Evolutionary conservation across 2,797 vertebrate species (phyloP).

Genomic region (Tinamus major): DNA sequence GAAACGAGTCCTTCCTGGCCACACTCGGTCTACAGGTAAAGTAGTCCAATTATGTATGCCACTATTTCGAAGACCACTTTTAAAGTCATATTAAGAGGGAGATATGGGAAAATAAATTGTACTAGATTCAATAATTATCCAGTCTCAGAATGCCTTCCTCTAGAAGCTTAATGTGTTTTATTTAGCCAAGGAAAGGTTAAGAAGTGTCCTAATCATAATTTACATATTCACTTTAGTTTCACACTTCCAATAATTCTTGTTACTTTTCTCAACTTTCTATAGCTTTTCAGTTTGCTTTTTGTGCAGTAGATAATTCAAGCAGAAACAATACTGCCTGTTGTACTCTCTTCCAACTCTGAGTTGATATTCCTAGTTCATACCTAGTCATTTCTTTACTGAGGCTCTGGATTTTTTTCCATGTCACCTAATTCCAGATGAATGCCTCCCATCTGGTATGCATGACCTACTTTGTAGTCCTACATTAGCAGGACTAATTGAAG

Average conservation of each 20-base stretch:
- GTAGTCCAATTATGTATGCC: not conserved
- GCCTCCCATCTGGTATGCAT: not conserved
- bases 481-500: not conserved
- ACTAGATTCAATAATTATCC: not conserved
- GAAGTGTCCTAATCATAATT: not conserved
- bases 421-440: not conserved
- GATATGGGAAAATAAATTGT: not conserved
- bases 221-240: not conserved
- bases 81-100: not conserved
- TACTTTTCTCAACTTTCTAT: not conserved
- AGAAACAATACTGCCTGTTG: not conserved
- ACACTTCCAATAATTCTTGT: not conserved
- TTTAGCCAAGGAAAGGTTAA: not conserved
- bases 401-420: not conserved
- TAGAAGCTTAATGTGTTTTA: not conserved
- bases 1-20: not conserved
- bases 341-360: not conserved
- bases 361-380: not conserved
- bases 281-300: not conserved
- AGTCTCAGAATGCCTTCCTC: not conserved
- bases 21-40: not conserved
- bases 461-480: not conserved
- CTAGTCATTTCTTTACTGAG: not conserved
- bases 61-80: not conserved
- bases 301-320: not conserved